Percentiles rank a stretch among this genome's conserved stretches.
These are phyloP conservation scores for Crocidura indochinensis DNA, from an alignment of 2,797 vertebrate species.

Conservation along the genomic window DNA sequence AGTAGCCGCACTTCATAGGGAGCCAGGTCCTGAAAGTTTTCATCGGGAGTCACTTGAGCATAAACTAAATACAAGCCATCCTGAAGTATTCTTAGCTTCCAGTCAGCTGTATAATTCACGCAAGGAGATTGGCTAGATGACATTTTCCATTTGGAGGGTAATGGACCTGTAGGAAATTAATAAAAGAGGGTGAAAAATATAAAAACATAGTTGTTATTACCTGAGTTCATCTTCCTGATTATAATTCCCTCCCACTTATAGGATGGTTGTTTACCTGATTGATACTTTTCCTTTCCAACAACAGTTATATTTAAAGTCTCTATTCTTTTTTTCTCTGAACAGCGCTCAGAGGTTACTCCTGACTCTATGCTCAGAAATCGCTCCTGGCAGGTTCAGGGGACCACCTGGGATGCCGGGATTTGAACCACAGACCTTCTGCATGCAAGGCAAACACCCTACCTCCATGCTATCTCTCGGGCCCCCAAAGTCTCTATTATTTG, in stretches of 20 bases:
- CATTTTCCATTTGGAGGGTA: constrained; percentile 80
- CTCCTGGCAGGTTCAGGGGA: no score
- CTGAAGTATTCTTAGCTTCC: constrained; percentile 78
- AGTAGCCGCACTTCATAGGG: constrained; percentile 57
- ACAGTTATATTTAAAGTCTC: constrained; percentile 33
- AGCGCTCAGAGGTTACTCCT: no score
- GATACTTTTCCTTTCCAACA: background rate
- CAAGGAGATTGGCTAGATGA: constrained; percentile 32
- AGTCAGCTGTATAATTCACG: constrained; percentile 30
- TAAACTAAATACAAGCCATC: constrained; percentile 84
- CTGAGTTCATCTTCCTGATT: constrained; percentile 53
- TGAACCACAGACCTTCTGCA: no score
- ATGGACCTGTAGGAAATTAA: fast-evolving
- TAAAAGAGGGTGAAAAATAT: constrained; percentile 38
- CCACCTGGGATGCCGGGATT: no score
- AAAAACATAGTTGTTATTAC: constrained; percentile 50
- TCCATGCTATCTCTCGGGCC: no score
- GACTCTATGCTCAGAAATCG: no score
- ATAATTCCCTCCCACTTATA: constrained; percentile 12
- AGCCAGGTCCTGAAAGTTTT: fast-evolving
- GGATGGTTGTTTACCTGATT: background rate
- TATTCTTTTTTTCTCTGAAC: no score
- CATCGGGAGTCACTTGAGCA: constrained; percentile 70
- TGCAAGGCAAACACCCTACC: no score
- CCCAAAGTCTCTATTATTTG: background rate